Conservation (phyloP, 2,797 vertebrate species). For the Arremon aurantiirostris region DNA sequence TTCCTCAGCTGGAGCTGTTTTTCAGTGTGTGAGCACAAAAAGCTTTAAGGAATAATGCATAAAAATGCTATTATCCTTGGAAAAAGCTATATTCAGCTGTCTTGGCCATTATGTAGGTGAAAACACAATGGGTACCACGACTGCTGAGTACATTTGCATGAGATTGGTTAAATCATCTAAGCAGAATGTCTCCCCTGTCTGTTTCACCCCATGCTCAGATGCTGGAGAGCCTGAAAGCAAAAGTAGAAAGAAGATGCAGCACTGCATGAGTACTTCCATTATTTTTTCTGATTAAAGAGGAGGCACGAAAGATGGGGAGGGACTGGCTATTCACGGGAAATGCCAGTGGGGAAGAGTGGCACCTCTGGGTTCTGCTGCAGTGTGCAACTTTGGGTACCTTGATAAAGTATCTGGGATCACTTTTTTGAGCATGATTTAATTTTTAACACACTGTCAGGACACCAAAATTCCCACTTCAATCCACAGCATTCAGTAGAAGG, state of each 20-base stretch:
- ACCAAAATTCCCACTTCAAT: background rate
- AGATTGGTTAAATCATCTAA: conserved; percentile 20
- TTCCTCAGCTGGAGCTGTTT: conserved; percentile 13
- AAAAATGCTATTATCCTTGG: conserved; percentile 23
- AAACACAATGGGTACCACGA: background rate
- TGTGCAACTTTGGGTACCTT: background rate
- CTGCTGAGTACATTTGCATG: background rate
- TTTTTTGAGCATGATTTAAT: background rate
- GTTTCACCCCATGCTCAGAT: background rate
- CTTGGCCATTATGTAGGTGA: conserved; percentile 10
- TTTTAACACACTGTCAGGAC: background rate
- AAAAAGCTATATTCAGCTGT: conserved; percentile 2
- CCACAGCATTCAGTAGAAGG: background rate
- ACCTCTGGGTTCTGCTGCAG: background rate
- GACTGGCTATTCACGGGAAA: background rate
- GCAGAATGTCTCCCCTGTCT: background rate
- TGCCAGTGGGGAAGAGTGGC: background rate
- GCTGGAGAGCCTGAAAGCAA: background rate
- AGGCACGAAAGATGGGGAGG: background rate
- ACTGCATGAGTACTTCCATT: background rate
- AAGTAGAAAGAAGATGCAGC: background rate
- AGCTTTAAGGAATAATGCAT: conserved; percentile 19
- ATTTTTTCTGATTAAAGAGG: background rate
- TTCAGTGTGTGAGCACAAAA: background rate
- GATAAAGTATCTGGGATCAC: background rate